Conservation (phyloP, 2,888 invertebrate species). For the Allygus modestus region DNA sequence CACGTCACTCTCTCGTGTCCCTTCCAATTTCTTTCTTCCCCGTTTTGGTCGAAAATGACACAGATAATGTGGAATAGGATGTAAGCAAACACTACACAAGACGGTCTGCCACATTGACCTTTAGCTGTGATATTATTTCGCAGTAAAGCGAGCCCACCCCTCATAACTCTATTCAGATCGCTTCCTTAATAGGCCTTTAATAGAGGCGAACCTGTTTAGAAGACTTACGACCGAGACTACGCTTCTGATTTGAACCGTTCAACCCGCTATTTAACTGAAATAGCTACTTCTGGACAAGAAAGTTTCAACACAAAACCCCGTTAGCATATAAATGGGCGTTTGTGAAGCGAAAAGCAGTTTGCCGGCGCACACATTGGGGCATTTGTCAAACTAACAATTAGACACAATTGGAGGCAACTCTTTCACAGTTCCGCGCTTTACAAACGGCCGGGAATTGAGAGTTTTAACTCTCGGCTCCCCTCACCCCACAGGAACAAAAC, state of each 20-base stretch:
- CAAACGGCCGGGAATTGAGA: slow-evolving; percentile 2
- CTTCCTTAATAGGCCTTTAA: slow-evolving; percentile 11
- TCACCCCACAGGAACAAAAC: neutral
- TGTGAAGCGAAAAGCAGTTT: slow-evolving; percentile 38
- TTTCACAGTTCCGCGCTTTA: slow-evolving; percentile 8
- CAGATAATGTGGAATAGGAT: neutral
- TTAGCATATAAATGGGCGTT: slow-evolving; percentile 52
- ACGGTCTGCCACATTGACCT: too few species aligned
- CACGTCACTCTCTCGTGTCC: neutral
- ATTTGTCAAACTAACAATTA: slow-evolving; percentile 53
- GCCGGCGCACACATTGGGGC: slow-evolving; percentile 27
- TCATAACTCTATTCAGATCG: neutral
- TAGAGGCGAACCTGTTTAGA: neutral
- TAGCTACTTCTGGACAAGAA: slow-evolving; percentile 39
- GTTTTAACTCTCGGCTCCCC: neutral
- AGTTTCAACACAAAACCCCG: slow-evolving; percentile 18
- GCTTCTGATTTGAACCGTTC: slow-evolving; percentile 35
- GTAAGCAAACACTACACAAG: neutral
- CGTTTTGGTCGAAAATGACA: neutral
- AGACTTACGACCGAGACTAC: neutral
- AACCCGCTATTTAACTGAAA: slow-evolving; percentile 33
- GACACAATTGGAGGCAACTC: slow-evolving; percentile 37
- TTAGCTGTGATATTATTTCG: neutral
- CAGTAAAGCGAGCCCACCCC: neutral
- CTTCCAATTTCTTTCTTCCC: neutral